Evolutionary conservation across 2,888 invertebrate species (phyloP), one percentile per base, ranked within the genome.

Genomic region (Azorinus chamasolen): DNA sequence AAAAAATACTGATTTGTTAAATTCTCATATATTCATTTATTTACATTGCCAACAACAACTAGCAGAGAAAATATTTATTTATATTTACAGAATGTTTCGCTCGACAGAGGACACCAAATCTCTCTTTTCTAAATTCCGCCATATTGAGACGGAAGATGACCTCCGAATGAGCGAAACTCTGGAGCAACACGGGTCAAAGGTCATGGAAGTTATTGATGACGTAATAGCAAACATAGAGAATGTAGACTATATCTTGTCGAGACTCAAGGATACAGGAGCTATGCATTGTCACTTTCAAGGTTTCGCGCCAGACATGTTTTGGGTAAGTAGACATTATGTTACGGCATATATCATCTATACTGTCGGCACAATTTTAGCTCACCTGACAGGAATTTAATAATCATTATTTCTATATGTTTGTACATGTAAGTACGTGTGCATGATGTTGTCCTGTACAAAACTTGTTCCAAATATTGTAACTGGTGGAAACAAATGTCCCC

Each of bases 241-340:
- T 92, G 94, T 97, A 93, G 97, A 97, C 93, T 95, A 95, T 89
- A 97, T 97, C 94, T 95, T 97, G 93, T 95, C 96, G 87, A 96
- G 96, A 91, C 95, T 98, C 72, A 95, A 96, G 91, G 96, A 96
- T 93, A 96, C 97, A 61, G 97, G 97, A 12, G 96, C 96, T 71
- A 95, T 96, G 73, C 97, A 98, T 93, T 95, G 96, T 93, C 70
- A 74, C 10, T 96, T 97, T 94, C 96, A 96, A 2, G 97, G 96
- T n/a, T 97, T 97, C 94, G 96, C 96, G 93, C 95, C 96, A 71
- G 96, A 97, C 87, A 96, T 96, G 93, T 97, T 97, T 94, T 97
- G 97, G 97, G 97, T 97, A 83, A 84, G 89, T 83, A 51, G 6
- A 8, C 20, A 45, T 16, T 41, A 12, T n/a, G n/a, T n/a, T n/a